A percentile compares a stretch with the other conserved stretches of the same genome.
phyloP scores from a whole-genome alignment of 2,113 vertebrate species.

The Microtus montanus region DNA sequence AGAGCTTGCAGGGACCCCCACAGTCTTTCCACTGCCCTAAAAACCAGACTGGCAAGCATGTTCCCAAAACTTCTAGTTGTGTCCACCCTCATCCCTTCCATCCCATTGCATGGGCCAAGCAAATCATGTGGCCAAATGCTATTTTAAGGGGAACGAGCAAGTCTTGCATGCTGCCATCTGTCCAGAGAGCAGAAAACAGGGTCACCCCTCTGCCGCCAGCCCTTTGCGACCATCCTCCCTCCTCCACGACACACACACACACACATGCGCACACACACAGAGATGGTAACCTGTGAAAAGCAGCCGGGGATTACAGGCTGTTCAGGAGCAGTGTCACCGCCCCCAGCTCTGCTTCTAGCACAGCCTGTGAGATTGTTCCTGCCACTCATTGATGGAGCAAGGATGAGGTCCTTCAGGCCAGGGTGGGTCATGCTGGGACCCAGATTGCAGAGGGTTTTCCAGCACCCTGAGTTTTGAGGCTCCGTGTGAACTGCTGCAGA shows the following conservation, averaged over 20 bases:
- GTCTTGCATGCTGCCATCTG: accelerated
- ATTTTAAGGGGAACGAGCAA: neutral
- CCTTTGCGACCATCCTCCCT: neutral
- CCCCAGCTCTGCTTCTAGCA: neutral
- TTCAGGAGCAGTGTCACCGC: neutral
- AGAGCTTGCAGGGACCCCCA: neutral
- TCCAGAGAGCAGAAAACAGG: neutral
- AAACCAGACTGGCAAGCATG: neutral
- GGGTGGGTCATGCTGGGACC: neutral
- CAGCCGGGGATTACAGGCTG: neutral
- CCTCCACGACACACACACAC: neutral
- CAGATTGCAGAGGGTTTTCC: neutral
- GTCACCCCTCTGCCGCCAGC: neutral
- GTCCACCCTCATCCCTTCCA: neutral
- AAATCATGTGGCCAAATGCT: neutral
- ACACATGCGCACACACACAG: neutral
- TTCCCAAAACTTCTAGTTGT: too few relatives aligned
- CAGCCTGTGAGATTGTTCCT: neutral
- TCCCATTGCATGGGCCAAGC: neutral
- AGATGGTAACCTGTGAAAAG: neutral
- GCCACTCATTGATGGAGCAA: neutral
- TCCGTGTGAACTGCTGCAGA: neutral
- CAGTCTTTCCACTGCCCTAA: neutral
- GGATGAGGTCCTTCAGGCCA: neutral
- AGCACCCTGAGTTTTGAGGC: neutral